phyloP scores from a whole-genome alignment of 2,888 invertebrate species.

The Chrysotoxum bicinctum region DNA sequence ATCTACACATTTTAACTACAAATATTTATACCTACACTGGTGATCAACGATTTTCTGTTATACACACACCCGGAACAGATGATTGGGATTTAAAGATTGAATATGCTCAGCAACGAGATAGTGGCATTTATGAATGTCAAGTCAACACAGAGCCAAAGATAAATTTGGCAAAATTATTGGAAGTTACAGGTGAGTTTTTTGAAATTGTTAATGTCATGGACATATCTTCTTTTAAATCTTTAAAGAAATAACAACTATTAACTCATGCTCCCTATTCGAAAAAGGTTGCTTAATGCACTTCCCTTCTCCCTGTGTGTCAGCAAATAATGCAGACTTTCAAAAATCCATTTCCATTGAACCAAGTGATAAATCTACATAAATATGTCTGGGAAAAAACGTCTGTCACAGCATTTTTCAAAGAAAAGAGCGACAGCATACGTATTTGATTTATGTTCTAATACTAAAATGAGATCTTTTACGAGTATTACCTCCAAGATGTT shows the following conservation, averaged over 20 bases:
- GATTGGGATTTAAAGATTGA: constrained; percentile 94
- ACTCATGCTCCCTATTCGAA: no score
- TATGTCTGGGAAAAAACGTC: no score
- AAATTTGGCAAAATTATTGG: constrained; percentile 90
- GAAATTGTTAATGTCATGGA: no score
- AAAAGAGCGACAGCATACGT: background rate
- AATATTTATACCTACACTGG: constrained; percentile 94
- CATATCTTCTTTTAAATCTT: no score
- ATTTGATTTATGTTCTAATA: background rate
- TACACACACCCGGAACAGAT: constrained; percentile 91
- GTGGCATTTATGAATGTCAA: constrained; percentile 93
- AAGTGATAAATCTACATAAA: no score
- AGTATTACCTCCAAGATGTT: background rate
- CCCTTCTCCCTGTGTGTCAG: no score
- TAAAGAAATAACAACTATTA: no score
- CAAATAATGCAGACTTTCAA: no score
- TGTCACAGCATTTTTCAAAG: background rate
- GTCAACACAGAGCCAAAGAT: constrained; percentile 95
- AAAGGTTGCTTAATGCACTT: no score
- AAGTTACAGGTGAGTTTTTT: constrained; percentile 85
- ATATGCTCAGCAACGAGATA: constrained; percentile 92
- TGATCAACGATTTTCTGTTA: constrained; percentile 91
- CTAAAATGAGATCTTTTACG: background rate
- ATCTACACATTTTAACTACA: constrained; percentile 91
- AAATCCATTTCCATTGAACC: no score